Evolutionary conservation across 2,888 invertebrate species (phyloP).

Genomic region (Clepsis dumicolana): DNA sequence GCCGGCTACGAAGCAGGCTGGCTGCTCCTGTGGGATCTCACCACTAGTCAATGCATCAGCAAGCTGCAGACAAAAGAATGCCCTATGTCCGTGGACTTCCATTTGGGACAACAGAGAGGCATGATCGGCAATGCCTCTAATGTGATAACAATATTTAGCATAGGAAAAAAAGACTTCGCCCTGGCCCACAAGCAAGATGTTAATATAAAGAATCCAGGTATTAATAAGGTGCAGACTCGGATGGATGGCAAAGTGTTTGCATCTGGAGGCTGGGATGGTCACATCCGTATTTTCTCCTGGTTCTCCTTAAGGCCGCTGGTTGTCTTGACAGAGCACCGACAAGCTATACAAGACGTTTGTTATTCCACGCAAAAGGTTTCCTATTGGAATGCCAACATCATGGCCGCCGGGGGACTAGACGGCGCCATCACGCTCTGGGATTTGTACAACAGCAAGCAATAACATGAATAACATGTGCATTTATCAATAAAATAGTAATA

Average conservation of each 20-base stretch:
- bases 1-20: constrained; percentile 92
- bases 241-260: constrained; percentile 90
- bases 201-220: constrained; percentile 90
- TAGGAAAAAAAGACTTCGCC: constrained; percentile 83
- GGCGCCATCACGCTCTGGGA: constrained; percentile 93
- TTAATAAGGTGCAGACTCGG: constrained; percentile 89
- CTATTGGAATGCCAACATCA: constrained; percentile 90
- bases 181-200: constrained; percentile 87
- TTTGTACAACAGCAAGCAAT: constrained; percentile 88
- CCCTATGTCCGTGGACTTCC: constrained; percentile 91
- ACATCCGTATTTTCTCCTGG: constrained; percentile 92
- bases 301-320: constrained; percentile 90
- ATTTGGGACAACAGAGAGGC: constrained; percentile 88
- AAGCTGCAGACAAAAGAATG: constrained; percentile 87
- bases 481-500: constrained; percentile 35
- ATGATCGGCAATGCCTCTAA: constrained; percentile 89
- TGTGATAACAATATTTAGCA: constrained; percentile 87
- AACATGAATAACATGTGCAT: constrained; percentile 51
- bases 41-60: constrained; percentile 85
- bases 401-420: constrained; percentile 92
- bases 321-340: constrained; percentile 90
- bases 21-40: constrained; percentile 90
- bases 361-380: constrained; percentile 89
- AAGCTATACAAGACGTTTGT: constrained; percentile 89
- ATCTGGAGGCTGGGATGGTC: constrained; percentile 92